Conservation (phyloP, 1,140 invertebrate species). For the Diprion similis region DNA sequence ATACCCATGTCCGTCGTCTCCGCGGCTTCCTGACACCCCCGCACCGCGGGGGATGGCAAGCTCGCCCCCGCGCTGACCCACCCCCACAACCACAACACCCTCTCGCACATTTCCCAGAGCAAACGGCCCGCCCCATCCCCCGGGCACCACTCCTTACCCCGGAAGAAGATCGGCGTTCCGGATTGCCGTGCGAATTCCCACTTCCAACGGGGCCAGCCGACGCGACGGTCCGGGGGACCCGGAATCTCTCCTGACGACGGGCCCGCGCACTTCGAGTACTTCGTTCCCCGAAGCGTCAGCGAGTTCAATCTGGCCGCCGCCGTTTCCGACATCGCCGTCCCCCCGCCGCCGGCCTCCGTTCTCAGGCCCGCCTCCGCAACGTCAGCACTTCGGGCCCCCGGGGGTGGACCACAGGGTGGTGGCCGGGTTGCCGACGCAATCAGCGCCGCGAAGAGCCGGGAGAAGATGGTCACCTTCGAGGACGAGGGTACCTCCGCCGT, state of each 20-base stretch:
- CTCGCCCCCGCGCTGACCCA: slow-evolving; percentile 36
- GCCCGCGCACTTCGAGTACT: slow-evolving; percentile 77
- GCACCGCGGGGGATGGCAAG: slow-evolving; percentile 54
- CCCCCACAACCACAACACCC: slow-evolving; percentile 25
- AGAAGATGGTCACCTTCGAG: slow-evolving; percentile 85
- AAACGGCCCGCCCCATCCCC: slow-evolving; percentile 60
- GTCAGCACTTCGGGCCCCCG: slow-evolving; percentile 35
- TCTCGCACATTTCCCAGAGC: slow-evolving; percentile 33
- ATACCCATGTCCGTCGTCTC: slow-evolving; percentile 66
- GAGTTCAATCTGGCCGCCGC: slow-evolving; percentile 77
- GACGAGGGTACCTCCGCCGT: slow-evolving; percentile 66
- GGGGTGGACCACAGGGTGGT: slow-evolving; percentile 43
- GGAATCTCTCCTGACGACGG: slow-evolving; percentile 47
- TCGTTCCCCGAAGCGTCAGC: slow-evolving; percentile 81
- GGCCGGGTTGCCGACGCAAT: slow-evolving; percentile 43
- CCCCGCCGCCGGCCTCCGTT: slow-evolving; percentile 57
- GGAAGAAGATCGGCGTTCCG: slow-evolving; percentile 60
- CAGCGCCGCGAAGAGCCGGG: slow-evolving; percentile 62
- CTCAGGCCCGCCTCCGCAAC: slow-evolving; percentile 37
- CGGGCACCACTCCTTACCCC: slow-evolving; percentile 67
- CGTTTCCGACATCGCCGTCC: slow-evolving; percentile 60
- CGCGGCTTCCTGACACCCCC: slow-evolving; percentile 69
- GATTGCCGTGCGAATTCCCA: slow-evolving; percentile 52
- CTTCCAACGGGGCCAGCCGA: slow-evolving; percentile 71
- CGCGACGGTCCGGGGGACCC: slow-evolving; percentile 68